Conservation (phyloP, 1,140 invertebrate genomes). For the Scaptodrosophila lebanonensis region DNA sequence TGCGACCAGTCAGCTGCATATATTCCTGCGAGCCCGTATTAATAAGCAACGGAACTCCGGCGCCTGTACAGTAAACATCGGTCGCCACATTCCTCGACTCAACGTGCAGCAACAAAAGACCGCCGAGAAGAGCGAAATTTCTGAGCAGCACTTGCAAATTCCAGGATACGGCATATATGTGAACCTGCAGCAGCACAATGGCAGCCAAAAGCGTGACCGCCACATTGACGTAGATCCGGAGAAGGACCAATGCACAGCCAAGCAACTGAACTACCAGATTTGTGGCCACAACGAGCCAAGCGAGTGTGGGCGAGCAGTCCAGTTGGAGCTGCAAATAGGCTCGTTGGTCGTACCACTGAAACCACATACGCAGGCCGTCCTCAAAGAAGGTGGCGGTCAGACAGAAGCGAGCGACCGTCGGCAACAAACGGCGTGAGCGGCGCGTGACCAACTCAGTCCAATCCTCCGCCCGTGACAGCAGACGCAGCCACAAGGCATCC, state of each 20-base stretch:
- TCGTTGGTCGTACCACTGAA: slow-evolving; percentile 20
- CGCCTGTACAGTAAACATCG: background rate
- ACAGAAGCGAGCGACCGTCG: slow-evolving; percentile 25
- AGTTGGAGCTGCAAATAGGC: slow-evolving; percentile 3
- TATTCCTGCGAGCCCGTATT: slow-evolving; percentile 18
- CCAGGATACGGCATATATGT: slow-evolving; percentile 9
- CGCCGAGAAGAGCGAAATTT: slow-evolving; percentile 27
- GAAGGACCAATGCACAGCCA: slow-evolving; percentile 13
- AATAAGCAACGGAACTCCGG: slow-evolving; percentile 12
- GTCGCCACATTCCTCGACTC: slow-evolving; percentile 4
- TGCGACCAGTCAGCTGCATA: slow-evolving; percentile 28
- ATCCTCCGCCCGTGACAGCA: slow-evolving; percentile 10
- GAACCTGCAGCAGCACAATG: slow-evolving; percentile 14
- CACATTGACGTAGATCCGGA: slow-evolving; percentile 14
- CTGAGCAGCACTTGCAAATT: slow-evolving; percentile 21
- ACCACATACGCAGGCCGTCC: slow-evolving; percentile 28
- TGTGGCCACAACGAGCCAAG: slow-evolving; percentile 9
- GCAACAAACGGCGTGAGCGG: slow-evolving; percentile 11
- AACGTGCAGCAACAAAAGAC: slow-evolving; percentile 29
- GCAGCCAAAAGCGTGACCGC: slow-evolving; percentile 21
- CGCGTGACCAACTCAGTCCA: slow-evolving; percentile 10
- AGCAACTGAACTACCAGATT: slow-evolving; percentile 27
- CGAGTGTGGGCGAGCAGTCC: background rate
- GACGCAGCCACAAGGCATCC: background rate
- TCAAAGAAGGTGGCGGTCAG: slow-evolving; percentile 39